A percentile compares a stretch with the other conserved stretches of the same genome.
These are phyloP conservation scores for Leptocoma aspasia DNA, from an alignment of 2,113 vertebrate species.

Conservation along the genomic window DNA sequence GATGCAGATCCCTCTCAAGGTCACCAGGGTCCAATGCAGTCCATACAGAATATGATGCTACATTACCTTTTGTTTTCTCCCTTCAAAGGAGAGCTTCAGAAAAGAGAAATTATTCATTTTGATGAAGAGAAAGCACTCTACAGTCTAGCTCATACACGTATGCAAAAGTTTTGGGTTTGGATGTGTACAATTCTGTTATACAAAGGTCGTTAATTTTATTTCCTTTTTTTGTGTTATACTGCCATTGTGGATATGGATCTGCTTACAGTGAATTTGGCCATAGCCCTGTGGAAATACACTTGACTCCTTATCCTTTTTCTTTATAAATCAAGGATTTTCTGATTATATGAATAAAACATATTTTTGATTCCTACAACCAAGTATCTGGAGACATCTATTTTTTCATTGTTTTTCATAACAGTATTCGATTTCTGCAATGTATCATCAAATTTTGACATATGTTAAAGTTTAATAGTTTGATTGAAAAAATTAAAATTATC, in stretches of 20 bases:
- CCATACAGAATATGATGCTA: neutral
- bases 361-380: neutral
- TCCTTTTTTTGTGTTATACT: neutral
- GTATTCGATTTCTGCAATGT: neutral
- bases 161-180: neutral
- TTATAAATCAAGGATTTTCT: neutral
- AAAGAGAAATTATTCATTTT: neutral
- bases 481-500: neutral
- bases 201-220: neutral
- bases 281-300: neutral
- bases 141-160: accelerated
- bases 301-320: neutral
- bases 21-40: accelerated
- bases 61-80: neutral
- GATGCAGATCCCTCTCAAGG: neutral
- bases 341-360: neutral
- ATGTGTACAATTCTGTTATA: accelerated
- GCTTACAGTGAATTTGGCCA: neutral
- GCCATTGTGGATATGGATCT: neutral
- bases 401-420: neutral
- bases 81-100: neutral
- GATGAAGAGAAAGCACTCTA: neutral
- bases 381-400: neutral
- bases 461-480: neutral
- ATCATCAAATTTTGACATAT: neutral